A percentile compares a stretch with the other conserved stretches of the same genome.
These are phyloP conservation scores for Drosophila colorata DNA, from an alignment of 2,888 invertebrate genomes.

Conservation along the genomic window DNA sequence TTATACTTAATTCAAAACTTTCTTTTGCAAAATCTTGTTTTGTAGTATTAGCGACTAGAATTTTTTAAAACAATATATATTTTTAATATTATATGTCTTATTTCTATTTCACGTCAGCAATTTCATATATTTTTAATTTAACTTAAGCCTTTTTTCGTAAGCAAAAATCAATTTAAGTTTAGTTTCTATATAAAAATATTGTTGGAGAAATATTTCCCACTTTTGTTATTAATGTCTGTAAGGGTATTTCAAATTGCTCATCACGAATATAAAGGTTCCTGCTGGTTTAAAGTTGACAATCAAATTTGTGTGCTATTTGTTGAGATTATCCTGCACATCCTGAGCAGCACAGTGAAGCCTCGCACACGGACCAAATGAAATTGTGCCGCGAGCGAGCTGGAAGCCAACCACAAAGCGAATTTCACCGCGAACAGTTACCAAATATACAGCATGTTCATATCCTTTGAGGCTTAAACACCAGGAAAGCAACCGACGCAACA, in stretches of 20 bases:
- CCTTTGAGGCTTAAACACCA: slow-evolving; percentile 38
- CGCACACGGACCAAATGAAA: slow-evolving; percentile 38
- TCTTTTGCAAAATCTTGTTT: no score
- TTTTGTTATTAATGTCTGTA: neutral
- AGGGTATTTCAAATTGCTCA: neutral
- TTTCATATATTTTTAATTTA: neutral
- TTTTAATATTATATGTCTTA: no score
- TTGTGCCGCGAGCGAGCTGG: slow-evolving; percentile 9
- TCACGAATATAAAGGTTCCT: no score
- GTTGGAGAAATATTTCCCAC: neutral
- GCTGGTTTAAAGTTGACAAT: slow-evolving; percentile 23
- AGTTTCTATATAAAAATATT: neutral
- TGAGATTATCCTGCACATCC: slow-evolving; percentile 35
- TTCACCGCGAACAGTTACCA: neutral
- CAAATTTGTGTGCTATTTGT: slow-evolving; percentile 64
- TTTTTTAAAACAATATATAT: no score
- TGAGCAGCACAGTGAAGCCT: neutral
- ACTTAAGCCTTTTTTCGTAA: no score
- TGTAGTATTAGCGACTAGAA: no score
- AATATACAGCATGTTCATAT: slow-evolving; percentile 20
- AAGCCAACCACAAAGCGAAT: slow-evolving; percentile 24
- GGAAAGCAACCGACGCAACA: slow-evolving; percentile 2
- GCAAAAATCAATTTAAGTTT: no score
- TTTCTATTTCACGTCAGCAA: no score
- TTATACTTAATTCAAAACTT: no score